Conservation (phyloP, 2,797 vertebrate species). For the Anniella stebbinsi region DNA sequence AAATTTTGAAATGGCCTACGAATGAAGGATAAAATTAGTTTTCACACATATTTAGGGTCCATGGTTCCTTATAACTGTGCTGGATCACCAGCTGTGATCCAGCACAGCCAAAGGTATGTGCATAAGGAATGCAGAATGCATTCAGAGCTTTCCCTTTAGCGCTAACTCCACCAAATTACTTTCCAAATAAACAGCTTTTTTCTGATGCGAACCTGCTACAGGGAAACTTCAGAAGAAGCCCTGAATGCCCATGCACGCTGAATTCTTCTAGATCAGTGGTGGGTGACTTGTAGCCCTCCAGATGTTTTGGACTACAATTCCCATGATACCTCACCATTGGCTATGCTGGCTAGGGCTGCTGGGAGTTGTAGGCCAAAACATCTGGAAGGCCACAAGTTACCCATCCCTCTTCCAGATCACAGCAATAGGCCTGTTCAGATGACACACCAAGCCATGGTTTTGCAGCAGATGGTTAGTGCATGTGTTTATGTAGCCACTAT, state of each 20-base stretch:
- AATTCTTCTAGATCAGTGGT: neutral
- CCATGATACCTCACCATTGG: no score
- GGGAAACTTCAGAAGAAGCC: neutral
- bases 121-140: neutral
- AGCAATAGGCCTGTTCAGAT: no score
- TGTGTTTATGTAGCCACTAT: no score
- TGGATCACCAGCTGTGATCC: neutral
- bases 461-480: no score
- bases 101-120: neutral
- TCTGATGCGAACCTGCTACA: neutral
- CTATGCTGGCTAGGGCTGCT: no score
- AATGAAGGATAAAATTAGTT: conserved; percentile 3
- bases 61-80: neutral
- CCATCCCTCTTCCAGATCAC: neutral
- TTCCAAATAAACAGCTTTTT: neutral
- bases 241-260: neutral
- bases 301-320: no score
- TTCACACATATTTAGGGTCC: neutral
- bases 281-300: no score
- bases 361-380: no score
- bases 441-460: no score
- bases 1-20: neutral
- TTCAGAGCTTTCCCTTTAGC: neutral
- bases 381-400: neutral
- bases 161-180: neutral